phyloP scores from a whole-genome alignment of 2,888 invertebrate genomes.

The Lingula anatina region DNA sequence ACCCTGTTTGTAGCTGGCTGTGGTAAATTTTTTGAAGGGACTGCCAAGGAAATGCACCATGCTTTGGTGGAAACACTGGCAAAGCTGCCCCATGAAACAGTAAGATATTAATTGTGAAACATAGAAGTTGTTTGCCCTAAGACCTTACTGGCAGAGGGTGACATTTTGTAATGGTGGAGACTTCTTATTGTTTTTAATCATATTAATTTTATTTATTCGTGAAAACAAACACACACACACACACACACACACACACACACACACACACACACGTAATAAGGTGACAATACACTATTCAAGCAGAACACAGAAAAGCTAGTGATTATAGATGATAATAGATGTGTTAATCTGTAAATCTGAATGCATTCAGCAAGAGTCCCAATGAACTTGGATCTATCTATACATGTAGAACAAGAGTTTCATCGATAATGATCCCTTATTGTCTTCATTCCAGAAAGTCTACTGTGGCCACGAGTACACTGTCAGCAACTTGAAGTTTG shows the following conservation, averaged over 20 bases:
- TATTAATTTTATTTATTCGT: background rate
- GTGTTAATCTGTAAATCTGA: slow-evolving; percentile 98
- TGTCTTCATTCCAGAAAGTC: slow-evolving; percentile 65
- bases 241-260: background rate
- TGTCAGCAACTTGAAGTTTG: slow-evolving; percentile 82
- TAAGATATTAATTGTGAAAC: too few species aligned
- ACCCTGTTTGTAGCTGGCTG: slow-evolving; percentile 95
- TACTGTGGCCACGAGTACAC: slow-evolving; percentile 99
- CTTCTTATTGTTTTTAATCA: too few species aligned
- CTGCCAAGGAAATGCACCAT: slow-evolving; percentile 85
- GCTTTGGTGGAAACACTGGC: slow-evolving; percentile 78
- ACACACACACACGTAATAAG: background rate
- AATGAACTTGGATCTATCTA: slow-evolving; percentile 88
- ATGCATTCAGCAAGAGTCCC: slow-evolving; percentile 77
- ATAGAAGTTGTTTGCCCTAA: too few species aligned
- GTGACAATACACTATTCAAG: too few species aligned
- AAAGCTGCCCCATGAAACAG: slow-evolving; percentile 70
- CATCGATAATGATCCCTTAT: slow-evolving; percentile 69
- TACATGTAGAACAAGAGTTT: slow-evolving; percentile 81
- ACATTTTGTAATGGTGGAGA: too few species aligned
- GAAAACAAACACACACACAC: too few species aligned
- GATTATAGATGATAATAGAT: slow-evolving; percentile 57
- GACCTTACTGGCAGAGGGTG: too few species aligned
- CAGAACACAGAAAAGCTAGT: background rate
- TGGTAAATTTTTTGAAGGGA: slow-evolving; percentile 97